phyloP scores from a whole-genome alignment of 2,797 vertebrate genomes.

The Gambelia wislizenii region DNA sequence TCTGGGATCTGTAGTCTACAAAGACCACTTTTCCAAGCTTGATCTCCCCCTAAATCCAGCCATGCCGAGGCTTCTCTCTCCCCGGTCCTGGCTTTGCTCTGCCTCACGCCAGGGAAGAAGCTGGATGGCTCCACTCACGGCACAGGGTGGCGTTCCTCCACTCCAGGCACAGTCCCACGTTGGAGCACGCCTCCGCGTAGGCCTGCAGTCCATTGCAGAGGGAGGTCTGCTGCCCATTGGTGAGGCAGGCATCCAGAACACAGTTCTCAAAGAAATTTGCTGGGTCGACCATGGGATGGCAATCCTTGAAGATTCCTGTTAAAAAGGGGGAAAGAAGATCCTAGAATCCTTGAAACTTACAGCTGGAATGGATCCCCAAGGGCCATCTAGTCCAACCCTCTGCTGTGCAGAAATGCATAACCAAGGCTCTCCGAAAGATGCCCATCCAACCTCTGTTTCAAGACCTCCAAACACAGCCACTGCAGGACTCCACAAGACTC shows the following conservation, averaged over 20 bases:
- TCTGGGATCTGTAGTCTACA: not conserved
- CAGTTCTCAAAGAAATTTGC: slow-evolving; percentile 86
- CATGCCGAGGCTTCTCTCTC: not conserved
- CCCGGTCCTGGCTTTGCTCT: not conserved
- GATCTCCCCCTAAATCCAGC: too few species aligned
- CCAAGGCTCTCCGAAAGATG: too few species aligned
- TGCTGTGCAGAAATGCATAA: too few species aligned
- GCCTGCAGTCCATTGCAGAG: slow-evolving; percentile 89
- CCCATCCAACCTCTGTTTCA: too few species aligned
- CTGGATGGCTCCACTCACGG: slow-evolving; percentile 69
- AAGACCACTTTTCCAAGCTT: not conserved
- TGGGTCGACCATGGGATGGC: slow-evolving; percentile 82
- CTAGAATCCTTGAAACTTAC: too few species aligned
- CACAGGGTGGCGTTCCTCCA: slow-evolving; percentile 90
- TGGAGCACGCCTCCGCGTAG: slow-evolving; percentile 86
- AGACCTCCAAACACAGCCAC: too few species aligned
- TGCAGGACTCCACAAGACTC: too few species aligned
- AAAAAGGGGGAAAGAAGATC: slow-evolving; percentile 24
- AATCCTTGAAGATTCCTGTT: slow-evolving; percentile 87
- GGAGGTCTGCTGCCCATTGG: slow-evolving; percentile 81
- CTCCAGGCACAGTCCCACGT: slow-evolving; percentile 80
- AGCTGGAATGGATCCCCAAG: too few species aligned
- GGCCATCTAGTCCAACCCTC: too few species aligned
- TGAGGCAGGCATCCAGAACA: slow-evolving; percentile 87
- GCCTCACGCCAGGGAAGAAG: not conserved